phyloP scores from a whole-genome alignment of 35 echinoderm and acorn worm genomes.

The Acanthaster planci region DNA sequence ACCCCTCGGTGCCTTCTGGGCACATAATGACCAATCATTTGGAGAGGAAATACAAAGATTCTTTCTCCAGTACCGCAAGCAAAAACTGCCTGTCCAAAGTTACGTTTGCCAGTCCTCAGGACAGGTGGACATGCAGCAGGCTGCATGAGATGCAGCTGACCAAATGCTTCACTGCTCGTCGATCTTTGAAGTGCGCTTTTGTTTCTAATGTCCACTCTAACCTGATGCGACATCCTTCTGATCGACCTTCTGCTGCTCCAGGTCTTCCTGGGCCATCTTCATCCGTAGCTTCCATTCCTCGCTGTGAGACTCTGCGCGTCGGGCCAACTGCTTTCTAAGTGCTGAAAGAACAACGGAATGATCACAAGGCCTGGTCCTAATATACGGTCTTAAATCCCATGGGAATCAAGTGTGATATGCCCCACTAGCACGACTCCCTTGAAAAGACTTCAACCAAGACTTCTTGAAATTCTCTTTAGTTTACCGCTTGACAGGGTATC shows the following conservation, averaged over 20 bases:
- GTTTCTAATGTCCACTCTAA: constrained; percentile 12
- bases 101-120: no score
- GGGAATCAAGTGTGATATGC: neutral
- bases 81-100: no score
- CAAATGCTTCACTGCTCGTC: no score
- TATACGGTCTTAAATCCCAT: neutral
- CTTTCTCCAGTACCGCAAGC: no score
- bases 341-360: constrained; percentile 33
- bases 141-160: no score
- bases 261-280: constrained; percentile 67
- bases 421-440: neutral
- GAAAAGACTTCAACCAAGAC: neutral
- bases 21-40: no score
- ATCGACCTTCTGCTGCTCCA: constrained; percentile 75
- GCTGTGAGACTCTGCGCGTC: constrained; percentile 77
- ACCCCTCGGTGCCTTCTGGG: no score
- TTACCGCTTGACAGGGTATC: no score
- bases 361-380: no score
- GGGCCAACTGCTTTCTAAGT: constrained; percentile 76
- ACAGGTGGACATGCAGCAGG: no score
- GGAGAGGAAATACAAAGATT: no score
- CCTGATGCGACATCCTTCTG: constrained; percentile 91
- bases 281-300: constrained; percentile 96
- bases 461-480: neutral
- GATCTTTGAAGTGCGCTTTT: no score